Base-by-base conservation (phyloP, 2,113 vertebrate genomes). In the Okapia johnstoni region DNA sequence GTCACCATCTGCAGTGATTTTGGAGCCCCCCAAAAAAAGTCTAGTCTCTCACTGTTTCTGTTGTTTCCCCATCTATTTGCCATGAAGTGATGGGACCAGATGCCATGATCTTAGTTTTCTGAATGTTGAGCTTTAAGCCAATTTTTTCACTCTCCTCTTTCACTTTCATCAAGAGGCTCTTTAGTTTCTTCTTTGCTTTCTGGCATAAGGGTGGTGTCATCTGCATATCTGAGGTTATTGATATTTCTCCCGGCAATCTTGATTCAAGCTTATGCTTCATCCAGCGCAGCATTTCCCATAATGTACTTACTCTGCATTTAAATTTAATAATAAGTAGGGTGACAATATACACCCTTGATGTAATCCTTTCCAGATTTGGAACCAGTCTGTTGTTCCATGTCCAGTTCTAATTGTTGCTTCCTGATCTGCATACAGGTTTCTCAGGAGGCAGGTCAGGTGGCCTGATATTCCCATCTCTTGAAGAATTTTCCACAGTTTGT, bases 11-110 rank as follows among this genome's bases (percentile, higher is more conserved):
- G 21, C n/a, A 70, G n/a, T 70, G 66, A 70, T 70, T 73, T 73
- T 23, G 10, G 66, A 36, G 19, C 9, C 1, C n/a, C 15, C 6
- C 2, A 12, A 0, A 1, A 12, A 43, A 40, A 66, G 63, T 36
- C 4, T n/a, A n/a, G 5, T 70, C 63, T 70, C 63, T 36, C 63
- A 66, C 33, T 11, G 5, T 73, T 36, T 40, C 36, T 16, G 23
- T 40, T 73, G 66, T 73, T 25, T 73, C 21, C 66, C 19, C 0
- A 0, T 73, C 19, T 73, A 73, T 73, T 73, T 73, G n/a, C 19
- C 66, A 23, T 73, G 66, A 73, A 73, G 19, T 25, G 66, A 73
- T 40, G 19, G 36, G 66, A 73, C 10, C n/a, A 40, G 66, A 23
- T 25, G 36, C 10, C 36, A 73, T 23, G 66, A 6, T 40, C 66